Evolutionary conservation across 2,113 vertebrate genomes (phyloP).

Genomic region (Dromiciops gliroides): DNA sequence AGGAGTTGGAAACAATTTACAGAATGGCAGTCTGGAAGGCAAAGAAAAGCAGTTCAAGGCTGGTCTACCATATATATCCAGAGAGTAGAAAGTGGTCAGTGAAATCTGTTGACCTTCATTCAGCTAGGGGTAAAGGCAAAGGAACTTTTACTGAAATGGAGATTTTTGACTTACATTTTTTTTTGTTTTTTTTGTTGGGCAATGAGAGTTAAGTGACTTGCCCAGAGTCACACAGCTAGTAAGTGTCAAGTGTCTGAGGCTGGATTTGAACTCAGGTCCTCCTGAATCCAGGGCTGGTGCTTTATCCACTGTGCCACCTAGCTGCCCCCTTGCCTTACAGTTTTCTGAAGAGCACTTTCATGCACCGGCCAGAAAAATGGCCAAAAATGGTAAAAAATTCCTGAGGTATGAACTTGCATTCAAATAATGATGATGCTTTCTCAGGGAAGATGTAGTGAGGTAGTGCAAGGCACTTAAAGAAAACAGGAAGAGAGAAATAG

Average conservation of each 20-base stretch:
- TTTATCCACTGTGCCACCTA: no score
- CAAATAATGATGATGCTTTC: background rate
- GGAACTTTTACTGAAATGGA: background rate
- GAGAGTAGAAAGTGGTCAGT: no score
- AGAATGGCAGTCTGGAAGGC: background rate
- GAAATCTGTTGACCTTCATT: no score
- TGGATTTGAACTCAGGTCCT: no score
- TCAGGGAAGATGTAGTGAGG: background rate
- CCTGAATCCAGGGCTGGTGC: no score
- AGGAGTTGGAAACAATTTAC: background rate
- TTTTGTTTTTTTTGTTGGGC: no score
- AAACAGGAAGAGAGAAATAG: background rate
- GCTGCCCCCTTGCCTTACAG: no score
- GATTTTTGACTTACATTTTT: no score
- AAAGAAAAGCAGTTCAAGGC: background rate
- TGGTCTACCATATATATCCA: background rate
- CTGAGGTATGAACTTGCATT: background rate
- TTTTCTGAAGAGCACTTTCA: background rate
- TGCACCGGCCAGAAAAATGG: background rate
- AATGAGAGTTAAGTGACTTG: no score
- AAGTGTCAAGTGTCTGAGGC: no score
- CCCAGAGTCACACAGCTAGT: no score
- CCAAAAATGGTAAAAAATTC: background rate
- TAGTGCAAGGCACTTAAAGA: background rate
- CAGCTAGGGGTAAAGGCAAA: background rate